Evolutionary conservation across 2,888 invertebrate genomes (phyloP).

Genomic region (Pristionchus exspectatus): DNA sequence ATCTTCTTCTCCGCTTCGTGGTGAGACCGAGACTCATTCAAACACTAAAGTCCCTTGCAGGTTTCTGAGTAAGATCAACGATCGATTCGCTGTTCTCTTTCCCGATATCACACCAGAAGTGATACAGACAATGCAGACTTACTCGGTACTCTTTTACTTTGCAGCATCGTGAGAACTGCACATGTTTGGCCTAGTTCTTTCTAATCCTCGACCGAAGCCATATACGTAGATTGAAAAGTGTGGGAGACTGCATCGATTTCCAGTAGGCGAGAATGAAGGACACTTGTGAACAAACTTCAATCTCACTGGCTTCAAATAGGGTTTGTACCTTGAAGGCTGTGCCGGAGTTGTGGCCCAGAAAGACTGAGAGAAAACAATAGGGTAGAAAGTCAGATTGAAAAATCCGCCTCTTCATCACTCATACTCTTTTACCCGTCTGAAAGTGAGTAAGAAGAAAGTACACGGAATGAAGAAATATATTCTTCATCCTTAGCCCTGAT

Average conservation of each 20-base stretch:
- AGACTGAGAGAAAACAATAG: too few species aligned
- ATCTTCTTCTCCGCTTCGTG: constrained; percentile 40
- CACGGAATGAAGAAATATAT: too few species aligned
- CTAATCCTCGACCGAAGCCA: background rate
- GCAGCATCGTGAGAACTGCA: too few species aligned
- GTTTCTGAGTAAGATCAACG: constrained; percentile 44
- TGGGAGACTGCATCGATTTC: background rate
- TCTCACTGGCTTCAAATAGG: background rate
- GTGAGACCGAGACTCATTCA: background rate
- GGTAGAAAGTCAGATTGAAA: too few species aligned
- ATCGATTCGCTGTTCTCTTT: constrained; percentile 23
- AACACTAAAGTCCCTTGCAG: background rate
- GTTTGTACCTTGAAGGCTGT: background rate
- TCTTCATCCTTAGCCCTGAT: too few species aligned
- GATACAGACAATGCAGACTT: constrained; percentile 10
- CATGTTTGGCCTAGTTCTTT: background rate
- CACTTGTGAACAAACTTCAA: background rate
- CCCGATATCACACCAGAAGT: background rate
- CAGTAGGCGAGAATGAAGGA: background rate
- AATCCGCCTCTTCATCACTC: too few species aligned
- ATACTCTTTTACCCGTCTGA: too few species aligned
- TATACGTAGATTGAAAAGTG: too few species aligned
- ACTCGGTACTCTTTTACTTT: background rate
- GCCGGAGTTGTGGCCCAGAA: background rate
- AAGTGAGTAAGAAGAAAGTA: too few species aligned